A percentile compares a stretch with the other conserved stretches of the same genome.
These are phyloP conservation scores for Zaprionus vittiger DNA, from an alignment of 1,140 invertebrate species.

Conservation along the genomic window DNA sequence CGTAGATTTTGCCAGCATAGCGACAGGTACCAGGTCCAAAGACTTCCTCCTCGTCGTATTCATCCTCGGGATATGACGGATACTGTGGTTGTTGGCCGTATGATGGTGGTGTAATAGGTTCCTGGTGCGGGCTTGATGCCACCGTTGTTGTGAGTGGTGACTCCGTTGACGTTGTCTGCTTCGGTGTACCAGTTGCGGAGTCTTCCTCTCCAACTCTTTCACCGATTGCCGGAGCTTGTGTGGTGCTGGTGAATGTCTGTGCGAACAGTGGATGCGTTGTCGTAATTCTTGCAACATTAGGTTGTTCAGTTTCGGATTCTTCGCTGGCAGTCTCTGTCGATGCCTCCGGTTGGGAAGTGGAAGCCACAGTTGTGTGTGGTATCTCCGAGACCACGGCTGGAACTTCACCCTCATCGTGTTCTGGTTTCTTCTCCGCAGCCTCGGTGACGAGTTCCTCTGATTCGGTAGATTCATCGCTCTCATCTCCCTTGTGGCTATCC, in stretches of 20 bases:
- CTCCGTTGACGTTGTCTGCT: constrained; percentile 49
- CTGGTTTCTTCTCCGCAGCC: constrained; percentile 45
- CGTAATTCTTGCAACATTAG: constrained; percentile 35
- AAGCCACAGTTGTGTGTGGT: constrained; percentile 30
- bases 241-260: constrained; percentile 51
- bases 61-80: constrained; percentile 85
- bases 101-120: constrained; percentile 73
- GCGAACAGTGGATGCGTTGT: constrained; percentile 73
- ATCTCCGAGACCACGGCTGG: constrained; percentile 60
- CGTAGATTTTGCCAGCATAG: constrained; percentile 95
- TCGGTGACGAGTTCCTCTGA: constrained; percentile 36
- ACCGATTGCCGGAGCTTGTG: constrained; percentile 51
- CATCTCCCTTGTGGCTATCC: constrained; percentile 40
- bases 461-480: constrained; percentile 38
- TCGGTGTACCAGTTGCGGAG: constrained; percentile 31
- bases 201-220: constrained; percentile 54
- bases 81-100: constrained; percentile 80
- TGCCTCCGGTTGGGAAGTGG: constrained; percentile 43
- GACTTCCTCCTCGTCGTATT: constrained; percentile 89
- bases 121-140: constrained; percentile 50
- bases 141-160: constrained; percentile 52
- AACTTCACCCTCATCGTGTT: constrained; percentile 40
- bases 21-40: constrained; percentile 95
- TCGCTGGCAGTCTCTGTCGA: constrained; percentile 51
- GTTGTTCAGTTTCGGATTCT: constrained; percentile 37